Base-by-base conservation (phyloP, 2,888 invertebrate species). In the Drosophila parthenogenetica region DNA sequence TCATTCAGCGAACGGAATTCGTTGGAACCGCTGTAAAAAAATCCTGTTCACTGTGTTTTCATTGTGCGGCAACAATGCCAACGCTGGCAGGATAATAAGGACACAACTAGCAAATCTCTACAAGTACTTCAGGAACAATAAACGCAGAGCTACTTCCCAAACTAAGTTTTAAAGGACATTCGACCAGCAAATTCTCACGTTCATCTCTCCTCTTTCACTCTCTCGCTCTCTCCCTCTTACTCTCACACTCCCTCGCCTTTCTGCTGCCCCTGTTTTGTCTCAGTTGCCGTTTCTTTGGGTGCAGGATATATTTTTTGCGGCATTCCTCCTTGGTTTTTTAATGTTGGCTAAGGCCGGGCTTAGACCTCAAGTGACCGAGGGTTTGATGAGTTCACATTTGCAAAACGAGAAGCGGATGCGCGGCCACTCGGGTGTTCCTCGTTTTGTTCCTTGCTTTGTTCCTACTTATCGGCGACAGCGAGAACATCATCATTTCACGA, bases 281-380 rank as follows among this genome's bases (percentile, higher is more conserved):
- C 46, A 29, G 7, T 35, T 25, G 10, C 29, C 32, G 39, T 13
- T 35, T 35, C 35, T 13, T 74, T 75, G 76, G 76, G 77, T 76
- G 72, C 59, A 55, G 19, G 22, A 14, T 50, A 5, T n/a, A 11
- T 70, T 65, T 74, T 79, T 77, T 79, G 74, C 76, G 74, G 79
- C 66, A 57, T 73, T 80, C 72, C 62, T 55, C 42, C 32, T 45
- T 50, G 61, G 59, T 73, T 81, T 79, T 83, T 79, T 76, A 66
- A 71, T 66, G 78, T 81, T 76, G 83, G 77, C 78, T 82, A 76
- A 78, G 79, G 78, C 69, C 64, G 63, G 85, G 87, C 77, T 81
- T 86, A 86, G 76, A 69, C 85, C 85, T 87, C 85, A 87, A 86
- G 87, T 85, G 87, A 82, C 84, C 87, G 87, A 80, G 86, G 81